These are phyloP conservation scores for Enteromius unitaeniatus DNA, from an alignment of 2,797 vertebrate species.

Conservation along the genomic window DNA sequence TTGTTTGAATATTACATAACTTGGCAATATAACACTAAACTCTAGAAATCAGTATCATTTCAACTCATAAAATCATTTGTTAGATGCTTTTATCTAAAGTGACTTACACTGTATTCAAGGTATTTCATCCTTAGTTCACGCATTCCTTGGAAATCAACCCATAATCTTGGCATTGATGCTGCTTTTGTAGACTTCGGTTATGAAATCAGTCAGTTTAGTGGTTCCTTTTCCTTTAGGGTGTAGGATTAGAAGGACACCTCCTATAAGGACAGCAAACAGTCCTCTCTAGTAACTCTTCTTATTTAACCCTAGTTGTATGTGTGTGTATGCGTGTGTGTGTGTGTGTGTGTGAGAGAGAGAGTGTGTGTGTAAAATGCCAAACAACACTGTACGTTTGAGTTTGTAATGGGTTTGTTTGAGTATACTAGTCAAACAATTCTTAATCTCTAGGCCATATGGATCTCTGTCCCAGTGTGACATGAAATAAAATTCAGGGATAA, in stretches of 20 bases:
- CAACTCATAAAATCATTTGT: neutral
- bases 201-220: neutral
- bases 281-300: neutral
- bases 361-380: neutral
- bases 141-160: neutral
- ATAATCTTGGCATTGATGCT: neutral
- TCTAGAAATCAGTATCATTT: neutral
- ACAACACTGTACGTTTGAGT: constrained; percentile 3
- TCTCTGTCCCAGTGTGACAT: constrained; percentile 39
- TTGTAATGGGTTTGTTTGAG: constrained; percentile 5
- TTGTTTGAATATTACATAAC: neutral
- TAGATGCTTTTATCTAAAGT: neutral
- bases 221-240: neutral
- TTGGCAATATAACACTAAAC: too few relatives aligned
- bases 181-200: neutral
- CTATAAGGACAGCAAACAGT: neutral
- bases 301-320: neutral
- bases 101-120: neutral
- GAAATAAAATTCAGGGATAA: constrained; percentile 60
- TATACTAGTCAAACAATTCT: constrained; percentile 55
- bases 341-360: neutral
- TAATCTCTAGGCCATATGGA: constrained; percentile 73
- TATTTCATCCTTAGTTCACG: neutral
- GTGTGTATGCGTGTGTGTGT: neutral
- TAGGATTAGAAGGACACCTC: neutral